Conservation (phyloP, 2,888 invertebrate genomes). For the Oligia latruncula region DNA sequence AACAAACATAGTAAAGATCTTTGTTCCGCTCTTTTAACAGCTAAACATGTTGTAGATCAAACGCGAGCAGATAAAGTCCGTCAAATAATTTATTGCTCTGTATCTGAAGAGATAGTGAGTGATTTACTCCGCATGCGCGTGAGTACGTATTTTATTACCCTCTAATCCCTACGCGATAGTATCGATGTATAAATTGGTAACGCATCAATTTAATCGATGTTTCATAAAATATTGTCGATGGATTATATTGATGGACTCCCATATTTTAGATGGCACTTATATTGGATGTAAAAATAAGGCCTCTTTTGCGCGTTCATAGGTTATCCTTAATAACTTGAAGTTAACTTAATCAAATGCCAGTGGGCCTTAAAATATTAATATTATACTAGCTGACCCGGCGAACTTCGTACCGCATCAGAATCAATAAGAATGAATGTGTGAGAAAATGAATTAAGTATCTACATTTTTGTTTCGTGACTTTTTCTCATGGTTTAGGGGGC, state of each 20-base stretch:
- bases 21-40: conserved; percentile 62
- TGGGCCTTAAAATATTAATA: too few species aligned
- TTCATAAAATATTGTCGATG: conserved; percentile 30
- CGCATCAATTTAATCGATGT: conserved; percentile 39
- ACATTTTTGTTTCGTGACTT: too few species aligned
- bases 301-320: too few species aligned
- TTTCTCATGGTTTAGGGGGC: too few species aligned
- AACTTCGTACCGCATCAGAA: too few species aligned
- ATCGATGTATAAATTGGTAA: conserved; percentile 51
- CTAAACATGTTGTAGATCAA: conserved; percentile 73
- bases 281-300: background rate
- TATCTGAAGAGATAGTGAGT: conserved; percentile 68
- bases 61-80: conserved; percentile 66
- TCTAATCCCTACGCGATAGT: conserved; percentile 65
- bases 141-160: conserved; percentile 62
- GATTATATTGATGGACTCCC: conserved; percentile 12
- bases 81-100: conserved; percentile 68
- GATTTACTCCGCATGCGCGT: conserved; percentile 67
- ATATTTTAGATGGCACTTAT: background rate
- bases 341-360: too few species aligned
- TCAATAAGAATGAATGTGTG: too few species aligned
- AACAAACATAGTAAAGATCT: conserved; percentile 44
- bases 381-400: too few species aligned
- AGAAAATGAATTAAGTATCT: too few species aligned
- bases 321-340: too few species aligned